These are phyloP conservation scores for Aplochiton taeniatus DNA, from an alignment of 2,797 vertebrate species.

Conservation along the genomic window DNA sequence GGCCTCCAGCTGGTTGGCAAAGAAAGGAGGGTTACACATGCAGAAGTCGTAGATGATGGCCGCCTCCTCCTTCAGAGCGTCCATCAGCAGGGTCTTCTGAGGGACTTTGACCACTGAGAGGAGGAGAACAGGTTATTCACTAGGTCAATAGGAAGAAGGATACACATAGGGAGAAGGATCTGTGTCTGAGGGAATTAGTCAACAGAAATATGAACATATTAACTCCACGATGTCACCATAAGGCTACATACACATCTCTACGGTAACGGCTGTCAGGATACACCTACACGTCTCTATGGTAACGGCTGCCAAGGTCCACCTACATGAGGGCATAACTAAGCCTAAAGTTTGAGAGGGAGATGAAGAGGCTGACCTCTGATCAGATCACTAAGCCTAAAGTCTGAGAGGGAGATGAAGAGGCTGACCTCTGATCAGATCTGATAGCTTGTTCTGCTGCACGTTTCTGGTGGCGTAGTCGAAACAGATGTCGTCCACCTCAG, in stretches of 20 bases:
- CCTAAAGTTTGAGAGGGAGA: background rate
- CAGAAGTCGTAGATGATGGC: conserved; percentile 96
- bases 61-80: conserved; percentile 95
- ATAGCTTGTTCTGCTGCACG: conserved; percentile 93
- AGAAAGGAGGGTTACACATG: conserved; percentile 99
- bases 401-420: background rate
- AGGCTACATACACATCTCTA: no score
- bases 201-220: no score
- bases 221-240: no score
- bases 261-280: no score
- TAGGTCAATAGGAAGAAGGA: background rate
- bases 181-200: no score
- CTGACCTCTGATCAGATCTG: conserved; percentile 94
- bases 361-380: background rate
- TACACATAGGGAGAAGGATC: no score
- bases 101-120: conserved; percentile 95
- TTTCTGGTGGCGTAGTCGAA: conserved; percentile 96
- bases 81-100: conserved; percentile 97
- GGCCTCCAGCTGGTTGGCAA: conserved; percentile 95
- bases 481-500: conserved; percentile 98
- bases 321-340: no score
- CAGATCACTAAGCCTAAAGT: background rate
- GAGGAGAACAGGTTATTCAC: background rate
- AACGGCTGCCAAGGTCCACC: no score
- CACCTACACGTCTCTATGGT: no score